Evolutionary conservation across 2,888 invertebrate genomes (phyloP).

Genomic region (Ctenicera cuprea): DNA sequence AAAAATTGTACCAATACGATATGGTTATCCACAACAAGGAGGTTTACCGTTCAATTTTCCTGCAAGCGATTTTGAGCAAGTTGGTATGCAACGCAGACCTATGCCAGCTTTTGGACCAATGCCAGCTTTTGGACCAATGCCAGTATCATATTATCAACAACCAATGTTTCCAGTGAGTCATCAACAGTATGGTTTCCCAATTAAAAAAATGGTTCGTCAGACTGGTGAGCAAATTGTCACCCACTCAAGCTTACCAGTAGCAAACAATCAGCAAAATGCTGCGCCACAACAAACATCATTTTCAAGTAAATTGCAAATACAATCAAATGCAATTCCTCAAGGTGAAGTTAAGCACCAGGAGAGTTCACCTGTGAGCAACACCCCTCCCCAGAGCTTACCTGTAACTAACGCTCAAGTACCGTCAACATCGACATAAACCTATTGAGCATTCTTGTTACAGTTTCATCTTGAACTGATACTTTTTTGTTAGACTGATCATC

Average conservation of each 20-base stretch:
- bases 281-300: background rate
- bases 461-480: conserved; percentile 44
- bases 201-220: background rate
- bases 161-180: conserved; percentile 23
- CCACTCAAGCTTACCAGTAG: conserved; percentile 12
- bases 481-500: conserved; percentile 49
- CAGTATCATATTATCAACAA: conserved; percentile 11
- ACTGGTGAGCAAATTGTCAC: background rate
- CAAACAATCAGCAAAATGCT: background rate
- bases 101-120: conserved; percentile 18
- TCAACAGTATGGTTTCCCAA: conserved; percentile 2
- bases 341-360: background rate
- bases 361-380: conserved; percentile 3
- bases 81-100: background rate
- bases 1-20: background rate
- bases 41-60: background rate
- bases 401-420: conserved; percentile 5
- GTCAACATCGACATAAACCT: conserved; percentile 23
- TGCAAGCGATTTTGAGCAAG: conserved; percentile 9
- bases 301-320: background rate
- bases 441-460: conserved; percentile 23
- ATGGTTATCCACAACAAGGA: background rate
- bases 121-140: conserved; percentile 19
- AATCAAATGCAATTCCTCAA: background rate
- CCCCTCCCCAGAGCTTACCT: background rate